Percentiles rank a stretch among this genome's conserved stretches.
Evolutionary conservation across 2,113 vertebrate species (phyloP).

Genomic region (Gobiocypris rarus): DNA sequence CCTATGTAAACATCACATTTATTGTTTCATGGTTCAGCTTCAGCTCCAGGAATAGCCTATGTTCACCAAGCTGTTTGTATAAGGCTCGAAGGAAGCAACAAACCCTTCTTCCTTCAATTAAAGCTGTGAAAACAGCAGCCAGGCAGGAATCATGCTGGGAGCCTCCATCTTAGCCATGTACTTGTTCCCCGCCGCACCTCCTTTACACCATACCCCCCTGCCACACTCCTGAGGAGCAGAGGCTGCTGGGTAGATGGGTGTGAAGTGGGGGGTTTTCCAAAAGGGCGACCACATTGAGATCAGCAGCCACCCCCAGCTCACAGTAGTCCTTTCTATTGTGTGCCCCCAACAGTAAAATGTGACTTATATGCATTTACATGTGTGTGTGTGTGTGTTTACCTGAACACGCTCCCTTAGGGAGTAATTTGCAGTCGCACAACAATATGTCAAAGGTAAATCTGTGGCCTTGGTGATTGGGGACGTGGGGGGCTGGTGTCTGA

Average conservation of each 20-base stretch:
- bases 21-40: conserved; percentile 27
- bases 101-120: conserved; percentile 43
- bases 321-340: background rate
- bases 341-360: conserved; percentile 8
- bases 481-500: conserved; percentile 9
- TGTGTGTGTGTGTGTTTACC: background rate
- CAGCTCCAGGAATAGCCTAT: conserved; percentile 1
- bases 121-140: conserved; percentile 52
- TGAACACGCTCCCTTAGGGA: conserved; percentile 55
- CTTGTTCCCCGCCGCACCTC: background rate
- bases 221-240: conserved; percentile 49
- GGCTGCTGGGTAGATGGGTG: conserved; percentile 23
- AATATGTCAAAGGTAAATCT: conserved; percentile 56
- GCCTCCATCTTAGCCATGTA: conserved; percentile 45
- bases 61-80: conserved; percentile 27
- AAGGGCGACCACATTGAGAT: background rate
- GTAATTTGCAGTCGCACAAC: conserved; percentile 56
- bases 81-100: conserved; percentile 29
- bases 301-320: background rate
- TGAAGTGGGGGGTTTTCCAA: conserved; percentile 1
- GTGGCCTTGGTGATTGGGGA: conserved; percentile 43
- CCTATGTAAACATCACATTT: conserved; percentile 13
- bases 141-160: conserved; percentile 40
- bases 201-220: conserved; percentile 16
- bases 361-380: background rate